Conservation (phyloP, 1,140 invertebrate species). For the Bombus sibiricus region DNA sequence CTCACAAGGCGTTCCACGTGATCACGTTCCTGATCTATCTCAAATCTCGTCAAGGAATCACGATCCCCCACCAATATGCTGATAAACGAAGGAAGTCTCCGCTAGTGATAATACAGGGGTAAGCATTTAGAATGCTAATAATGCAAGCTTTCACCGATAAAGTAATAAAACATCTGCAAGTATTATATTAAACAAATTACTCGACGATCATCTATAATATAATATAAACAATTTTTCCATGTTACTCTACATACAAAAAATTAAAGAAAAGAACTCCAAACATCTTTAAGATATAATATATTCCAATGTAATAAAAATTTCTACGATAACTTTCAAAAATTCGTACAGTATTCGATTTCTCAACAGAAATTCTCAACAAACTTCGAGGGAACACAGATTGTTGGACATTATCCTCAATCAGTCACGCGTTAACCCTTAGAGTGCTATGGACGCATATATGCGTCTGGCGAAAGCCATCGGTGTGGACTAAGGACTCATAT, state of each 20-base stretch:
- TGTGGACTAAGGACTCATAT: no score
- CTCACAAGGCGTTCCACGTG: neutral
- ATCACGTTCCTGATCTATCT: constrained; percentile 25
- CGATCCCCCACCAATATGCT: constrained; percentile 17
- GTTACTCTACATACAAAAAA: neutral
- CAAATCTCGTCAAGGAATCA: constrained; percentile 5
- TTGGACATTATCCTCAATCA: neutral
- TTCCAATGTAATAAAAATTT: neutral
- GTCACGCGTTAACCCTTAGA: neutral
- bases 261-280: neutral
- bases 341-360: neutral
- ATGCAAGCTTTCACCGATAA: neutral
- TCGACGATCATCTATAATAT: no score
- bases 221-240: neutral
- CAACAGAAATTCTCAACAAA: neutral
- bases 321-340: neutral
- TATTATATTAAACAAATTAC: neutral
- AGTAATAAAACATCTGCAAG: neutral
- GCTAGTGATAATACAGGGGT: neutral
- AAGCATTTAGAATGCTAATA: constrained; percentile 1
- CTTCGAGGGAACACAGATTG: neutral
- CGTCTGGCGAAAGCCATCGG: no score
- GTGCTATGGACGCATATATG: no score
- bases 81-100: constrained; percentile 7
- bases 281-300: neutral